Conservation (phyloP, 1,140 invertebrate genomes). For the Cydia amplana region DNA sequence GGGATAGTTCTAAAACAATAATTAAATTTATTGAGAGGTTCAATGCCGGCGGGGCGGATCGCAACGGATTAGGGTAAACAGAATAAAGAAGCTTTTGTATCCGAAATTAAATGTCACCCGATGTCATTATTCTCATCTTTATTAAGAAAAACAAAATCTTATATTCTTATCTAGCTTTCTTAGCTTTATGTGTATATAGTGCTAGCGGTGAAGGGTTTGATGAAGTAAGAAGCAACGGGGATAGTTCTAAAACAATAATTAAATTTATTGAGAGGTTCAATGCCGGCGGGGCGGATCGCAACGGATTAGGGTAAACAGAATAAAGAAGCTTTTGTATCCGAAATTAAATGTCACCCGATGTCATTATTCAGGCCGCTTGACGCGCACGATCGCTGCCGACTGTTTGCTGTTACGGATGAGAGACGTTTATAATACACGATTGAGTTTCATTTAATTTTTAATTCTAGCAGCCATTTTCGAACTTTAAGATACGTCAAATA, state of each 20-base stretch:
- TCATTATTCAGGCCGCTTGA: constrained; percentile 66
- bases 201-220: background rate
- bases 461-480: too few relatives aligned
- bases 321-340: constrained; percentile 76
- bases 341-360: constrained; percentile 75
- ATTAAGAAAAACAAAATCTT: too few relatives aligned
- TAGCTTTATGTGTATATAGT: background rate
- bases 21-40: constrained; percentile 53
- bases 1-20: constrained; percentile 24
- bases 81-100: constrained; percentile 76
- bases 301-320: constrained; percentile 76
- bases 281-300: constrained; percentile 57
- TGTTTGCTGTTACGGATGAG: constrained; percentile 30
- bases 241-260: constrained; percentile 20
- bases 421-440: constrained; percentile 6
- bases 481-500: too few relatives aligned
- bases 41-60: constrained; percentile 52
- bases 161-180: too few relatives aligned
- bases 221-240: background rate
- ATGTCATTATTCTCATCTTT: constrained; percentile 63
- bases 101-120: constrained; percentile 75
- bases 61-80: constrained; percentile 76
- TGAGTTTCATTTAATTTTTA: background rate
- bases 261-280: constrained; percentile 55
- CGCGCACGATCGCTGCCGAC: constrained; percentile 32